Conservation (phyloP, 2,113 vertebrate species). For the Xerus inauris region DNA sequence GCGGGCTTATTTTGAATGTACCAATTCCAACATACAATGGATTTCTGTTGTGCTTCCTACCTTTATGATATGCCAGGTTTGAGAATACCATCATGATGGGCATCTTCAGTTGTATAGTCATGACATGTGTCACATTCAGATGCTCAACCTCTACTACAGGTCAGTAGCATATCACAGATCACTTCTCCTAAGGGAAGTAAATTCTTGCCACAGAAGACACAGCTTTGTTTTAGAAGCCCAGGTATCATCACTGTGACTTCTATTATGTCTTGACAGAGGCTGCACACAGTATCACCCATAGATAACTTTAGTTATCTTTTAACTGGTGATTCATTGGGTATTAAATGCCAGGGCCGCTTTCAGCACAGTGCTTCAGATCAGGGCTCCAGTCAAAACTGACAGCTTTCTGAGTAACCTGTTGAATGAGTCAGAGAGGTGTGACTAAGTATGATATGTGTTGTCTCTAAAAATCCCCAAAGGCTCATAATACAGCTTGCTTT, state of each 20-base stretch:
- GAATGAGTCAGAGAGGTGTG: not conserved
- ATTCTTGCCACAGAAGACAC: not conserved
- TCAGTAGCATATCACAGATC: not conserved
- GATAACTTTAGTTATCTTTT: not conserved
- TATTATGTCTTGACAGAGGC: not conserved
- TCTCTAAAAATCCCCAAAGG: not conserved
- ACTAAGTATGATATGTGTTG: not conserved
- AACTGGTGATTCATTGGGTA: not conserved
- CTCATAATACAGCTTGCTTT: not conserved
- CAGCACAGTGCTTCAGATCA: not conserved
- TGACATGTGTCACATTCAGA: not conserved
- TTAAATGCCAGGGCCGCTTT: not conserved
- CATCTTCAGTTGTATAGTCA: not conserved
- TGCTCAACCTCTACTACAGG: not conserved
- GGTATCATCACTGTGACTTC: not conserved
- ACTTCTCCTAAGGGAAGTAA: not conserved
- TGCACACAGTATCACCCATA: not conserved
- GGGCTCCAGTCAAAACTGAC: not conserved
- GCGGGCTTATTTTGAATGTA: not conserved
- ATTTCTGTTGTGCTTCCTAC: not conserved
- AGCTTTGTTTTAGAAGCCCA: not conserved
- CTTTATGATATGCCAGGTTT: not conserved
- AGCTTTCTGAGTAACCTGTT: not conserved
- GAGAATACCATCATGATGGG: not conserved
- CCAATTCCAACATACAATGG: not conserved